A percentile compares a stretch with the other conserved stretches of the same genome.
phyloP scores from a whole-genome alignment of 2,888 invertebrate genomes.

The Lydus trimaculatus region DNA sequence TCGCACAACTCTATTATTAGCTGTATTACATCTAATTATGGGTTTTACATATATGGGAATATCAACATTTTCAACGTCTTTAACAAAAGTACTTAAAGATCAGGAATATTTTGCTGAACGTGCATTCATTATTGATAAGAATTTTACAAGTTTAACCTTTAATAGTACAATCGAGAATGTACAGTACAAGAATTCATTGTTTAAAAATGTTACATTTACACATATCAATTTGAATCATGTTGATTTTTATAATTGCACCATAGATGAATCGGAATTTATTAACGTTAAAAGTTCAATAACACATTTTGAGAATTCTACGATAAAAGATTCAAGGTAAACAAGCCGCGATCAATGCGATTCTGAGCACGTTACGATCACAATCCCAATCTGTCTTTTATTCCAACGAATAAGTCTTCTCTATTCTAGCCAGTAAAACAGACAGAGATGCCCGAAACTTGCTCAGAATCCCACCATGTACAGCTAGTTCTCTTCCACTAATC shows the following conservation, averaged over 20 bases:
- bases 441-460: no score
- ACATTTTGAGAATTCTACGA: conserved; percentile 68
- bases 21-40: conserved; percentile 66
- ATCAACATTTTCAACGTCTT: conserved; percentile 64
- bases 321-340: conserved; percentile 70
- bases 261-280: conserved; percentile 72
- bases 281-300: conserved; percentile 77
- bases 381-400: no score
- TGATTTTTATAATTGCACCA: conserved; percentile 73
- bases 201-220: conserved; percentile 71
- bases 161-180: conserved; percentile 71
- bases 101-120: conserved; percentile 50
- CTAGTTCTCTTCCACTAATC: background rate
- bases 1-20: conserved; percentile 68
- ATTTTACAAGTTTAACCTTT: conserved; percentile 59
- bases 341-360: no score
- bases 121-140: conserved; percentile 45
- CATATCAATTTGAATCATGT: conserved; percentile 77
- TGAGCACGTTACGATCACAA: no score
- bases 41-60: conserved; percentile 64
- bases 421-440: no score
- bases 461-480: no score
- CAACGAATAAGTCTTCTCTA: no score
- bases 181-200: conserved; percentile 67
- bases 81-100: conserved; percentile 61